phyloP scores from a whole-genome alignment of 1,140 invertebrate genomes.

The Caligus rogercresseyi region DNA sequence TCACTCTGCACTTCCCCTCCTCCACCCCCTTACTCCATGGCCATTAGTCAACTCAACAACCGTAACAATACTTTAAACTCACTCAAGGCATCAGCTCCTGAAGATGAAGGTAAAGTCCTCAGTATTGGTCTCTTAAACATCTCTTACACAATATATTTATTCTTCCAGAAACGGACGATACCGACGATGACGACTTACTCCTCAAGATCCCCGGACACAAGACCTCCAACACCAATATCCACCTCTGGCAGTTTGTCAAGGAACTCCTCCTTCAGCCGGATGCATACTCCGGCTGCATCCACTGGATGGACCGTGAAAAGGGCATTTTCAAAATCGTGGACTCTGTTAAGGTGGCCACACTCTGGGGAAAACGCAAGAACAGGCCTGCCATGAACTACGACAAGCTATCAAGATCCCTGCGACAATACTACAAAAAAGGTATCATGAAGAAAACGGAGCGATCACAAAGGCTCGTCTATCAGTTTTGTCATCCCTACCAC shows the following conservation, averaged over 20 bases:
- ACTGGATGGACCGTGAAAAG: conserved; percentile 81
- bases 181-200: conserved; percentile 31
- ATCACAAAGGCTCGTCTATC: conserved; percentile 93
- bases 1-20: background rate
- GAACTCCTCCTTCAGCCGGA: conserved; percentile 74
- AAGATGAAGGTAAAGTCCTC: conserved; percentile 8
- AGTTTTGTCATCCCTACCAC: conserved; percentile 88
- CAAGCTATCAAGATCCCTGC: conserved; percentile 87
- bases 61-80: background rate
- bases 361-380: conserved; percentile 95
- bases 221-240: conserved; percentile 63
- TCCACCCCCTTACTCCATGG: background rate
- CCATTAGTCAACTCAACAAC: background rate
- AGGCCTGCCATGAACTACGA: conserved; percentile 99
- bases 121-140: background rate
- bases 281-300: conserved; percentile 72
- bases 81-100: background rate
- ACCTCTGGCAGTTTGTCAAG: conserved; percentile 98
- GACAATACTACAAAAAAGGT: conserved; percentile 99
- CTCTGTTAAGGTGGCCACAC: conserved; percentile 76
- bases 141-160: conserved; percentile 13
- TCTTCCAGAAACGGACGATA: conserved; percentile 35
- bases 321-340: conserved; percentile 99
- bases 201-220: conserved; percentile 28
- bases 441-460: conserved; percentile 99